These are phyloP conservation scores for Eulemur albifrons DNA, from an alignment of 2,797 vertebrate genomes.

Conservation along the genomic window DNA sequence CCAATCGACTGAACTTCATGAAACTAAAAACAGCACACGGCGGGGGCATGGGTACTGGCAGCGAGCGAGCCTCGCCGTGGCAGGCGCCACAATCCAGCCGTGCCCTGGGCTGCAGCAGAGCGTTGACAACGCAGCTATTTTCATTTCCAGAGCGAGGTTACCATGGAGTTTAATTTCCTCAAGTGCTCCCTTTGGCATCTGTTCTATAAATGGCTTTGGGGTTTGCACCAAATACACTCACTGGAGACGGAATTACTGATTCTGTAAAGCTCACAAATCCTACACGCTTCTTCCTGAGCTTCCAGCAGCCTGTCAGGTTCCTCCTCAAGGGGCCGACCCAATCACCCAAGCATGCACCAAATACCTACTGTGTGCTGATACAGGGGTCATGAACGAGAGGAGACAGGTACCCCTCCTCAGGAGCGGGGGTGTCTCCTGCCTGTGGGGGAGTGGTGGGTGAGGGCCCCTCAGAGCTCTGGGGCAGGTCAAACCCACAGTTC, in stretches of 20 bases:
- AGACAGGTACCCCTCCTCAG: background rate
- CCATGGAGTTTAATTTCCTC: constrained; percentile 52
- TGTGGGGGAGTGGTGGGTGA: fast-evolving
- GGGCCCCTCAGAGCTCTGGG: background rate
- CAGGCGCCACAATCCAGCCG: background rate
- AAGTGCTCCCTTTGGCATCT: constrained; percentile 39
- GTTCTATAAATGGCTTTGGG: constrained; percentile 48
- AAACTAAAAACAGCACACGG: background rate
- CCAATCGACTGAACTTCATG: background rate
- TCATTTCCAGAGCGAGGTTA: constrained; percentile 5
- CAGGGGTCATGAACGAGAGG: no score
- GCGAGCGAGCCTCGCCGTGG: background rate
- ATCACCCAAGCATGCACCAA: background rate
- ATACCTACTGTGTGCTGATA: background rate
- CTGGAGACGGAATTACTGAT: constrained; percentile 33
- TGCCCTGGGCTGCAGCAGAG: background rate
- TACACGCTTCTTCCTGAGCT: background rate
- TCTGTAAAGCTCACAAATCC: background rate
- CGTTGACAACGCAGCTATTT: constrained; percentile 26
- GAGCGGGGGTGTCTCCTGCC: background rate
- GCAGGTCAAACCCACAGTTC: background rate
- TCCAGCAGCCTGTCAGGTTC: background rate
- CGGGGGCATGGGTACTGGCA: background rate
- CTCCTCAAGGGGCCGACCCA: background rate
- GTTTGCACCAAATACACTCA: background rate